Evolutionary conservation across 2,113 vertebrate species (phyloP), one percentile per base, ranked within the genome.

Genomic region (Grammatotria lemairii): DNA sequence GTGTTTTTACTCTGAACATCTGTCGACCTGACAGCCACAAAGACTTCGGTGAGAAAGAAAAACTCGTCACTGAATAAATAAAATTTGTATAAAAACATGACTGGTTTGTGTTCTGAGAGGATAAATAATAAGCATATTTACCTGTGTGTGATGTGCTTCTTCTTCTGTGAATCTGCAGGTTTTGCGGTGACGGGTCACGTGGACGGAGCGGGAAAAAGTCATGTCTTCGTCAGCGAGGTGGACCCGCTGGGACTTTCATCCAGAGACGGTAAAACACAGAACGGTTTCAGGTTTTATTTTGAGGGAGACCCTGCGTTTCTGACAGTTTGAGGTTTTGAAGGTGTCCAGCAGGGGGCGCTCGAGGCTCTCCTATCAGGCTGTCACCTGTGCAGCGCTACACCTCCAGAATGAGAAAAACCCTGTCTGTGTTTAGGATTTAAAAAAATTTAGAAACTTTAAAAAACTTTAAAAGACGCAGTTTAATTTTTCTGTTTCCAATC

Each of bases 161-260:
- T 9, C 5, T 12, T 6, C 73, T 51, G 45, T 51, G 45, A 33
- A 31, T 47, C 42, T 21, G 42, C 75, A 99, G 98, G 98, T 8
- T 98, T 99, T 81, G 97, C 97, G 1, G 98, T 99, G 85, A 98
- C 97, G 1, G 98, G 97, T 8, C 97, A 98, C 82, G 96, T 98
- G 73, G 97, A 97, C 8, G 96, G 96, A 80, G 95, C 81, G 1
- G 96, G 97, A n/a, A 94, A 86, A 31, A 97, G 95, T 40, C 96
- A 93, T 80, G 96, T 99, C 58, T 97, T 96, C 68, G 93, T 99
- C 83, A 98, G 97, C 12, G 97, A 98, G 33, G 97, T 99, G 31
- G 96, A 97, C 63, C 96, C 96, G 3, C 95, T 95, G 31, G 97
- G 97, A 81, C 84, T 96, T 93, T 97, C 98, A 0, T 97, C 96